A percentile compares a stretch with the other conserved stretches of the same genome.
phyloP scores from a whole-genome alignment of 2,113 vertebrate genomes.

The Menidia beryllina region DNA sequence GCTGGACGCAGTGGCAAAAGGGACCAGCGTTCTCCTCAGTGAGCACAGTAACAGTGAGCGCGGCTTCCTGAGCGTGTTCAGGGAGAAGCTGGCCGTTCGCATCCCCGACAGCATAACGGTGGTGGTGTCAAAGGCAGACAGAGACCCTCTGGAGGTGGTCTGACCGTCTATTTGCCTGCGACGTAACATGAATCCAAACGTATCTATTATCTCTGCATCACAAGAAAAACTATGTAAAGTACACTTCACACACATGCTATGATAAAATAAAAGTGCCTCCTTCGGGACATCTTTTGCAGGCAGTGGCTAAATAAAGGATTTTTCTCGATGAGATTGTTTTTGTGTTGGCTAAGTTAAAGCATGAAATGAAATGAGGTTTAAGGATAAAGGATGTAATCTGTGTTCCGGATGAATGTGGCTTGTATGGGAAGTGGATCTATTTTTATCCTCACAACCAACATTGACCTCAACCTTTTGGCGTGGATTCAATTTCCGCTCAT shows the following conservation, averaged over 20 bases:
- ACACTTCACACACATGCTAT: background rate
- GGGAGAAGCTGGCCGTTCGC: conserved; percentile 74
- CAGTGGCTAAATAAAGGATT: conserved; percentile 32
- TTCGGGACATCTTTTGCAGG: background rate
- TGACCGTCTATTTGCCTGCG: conserved; percentile 58
- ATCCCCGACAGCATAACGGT: conserved; percentile 84
- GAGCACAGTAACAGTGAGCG: conserved; percentile 98
- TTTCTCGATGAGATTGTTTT: conserved; percentile 7
- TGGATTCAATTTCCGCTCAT: background rate
- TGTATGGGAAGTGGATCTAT: conserved; percentile 15
- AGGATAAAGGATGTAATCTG: conserved; percentile 38
- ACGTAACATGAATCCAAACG: background rate
- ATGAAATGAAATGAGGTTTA: background rate
- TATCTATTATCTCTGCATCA: background rate
- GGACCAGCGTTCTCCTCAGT: conserved; percentile 90
- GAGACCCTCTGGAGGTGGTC: conserved; percentile 88
- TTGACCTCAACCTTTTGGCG: background rate
- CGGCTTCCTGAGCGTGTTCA: conserved; percentile 91
- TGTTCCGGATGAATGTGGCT: conserved; percentile 17
- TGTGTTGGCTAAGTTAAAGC: conserved; percentile 8
- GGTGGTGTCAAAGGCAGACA: conserved; percentile 85
- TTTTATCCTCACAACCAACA: conserved; percentile 22
- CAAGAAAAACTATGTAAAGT: conserved; percentile 7
- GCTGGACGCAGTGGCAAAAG: conserved; percentile 87
- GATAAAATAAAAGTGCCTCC: conserved; percentile 27